A percentile compares a stretch with the other conserved stretches of the same genome.
These are phyloP conservation scores for Scyliorhinus canicula DNA, from an alignment of 2,797 vertebrate species.

Conservation along the genomic window DNA sequence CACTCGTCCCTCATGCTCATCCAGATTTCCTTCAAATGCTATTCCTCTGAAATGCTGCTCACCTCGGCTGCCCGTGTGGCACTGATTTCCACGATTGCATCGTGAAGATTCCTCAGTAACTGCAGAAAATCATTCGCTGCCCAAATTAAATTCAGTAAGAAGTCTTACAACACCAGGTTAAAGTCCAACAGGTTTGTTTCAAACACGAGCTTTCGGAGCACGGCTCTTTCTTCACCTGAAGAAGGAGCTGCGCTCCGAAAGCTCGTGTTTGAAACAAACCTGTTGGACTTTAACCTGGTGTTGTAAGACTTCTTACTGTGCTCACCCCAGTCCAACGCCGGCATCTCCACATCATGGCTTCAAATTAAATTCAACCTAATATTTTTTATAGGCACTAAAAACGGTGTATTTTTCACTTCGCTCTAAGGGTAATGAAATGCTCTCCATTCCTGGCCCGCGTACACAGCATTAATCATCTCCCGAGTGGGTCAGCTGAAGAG, in stretches of 20 bases:
- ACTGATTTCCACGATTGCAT: too few species aligned
- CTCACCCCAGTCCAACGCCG: too few species aligned
- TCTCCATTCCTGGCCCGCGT: not conserved
- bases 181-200: too few species aligned
- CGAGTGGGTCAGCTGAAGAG: not conserved
- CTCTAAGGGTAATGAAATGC: not conserved
- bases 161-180: too few species aligned
- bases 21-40: not conserved
- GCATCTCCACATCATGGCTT: too few species aligned
- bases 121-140: not conserved
- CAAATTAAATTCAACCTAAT: not conserved
- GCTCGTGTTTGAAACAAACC: too few species aligned
- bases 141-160: not conserved
- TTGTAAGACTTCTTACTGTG: too few species aligned
- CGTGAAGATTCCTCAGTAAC: not conserved
- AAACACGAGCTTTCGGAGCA: too few species aligned
- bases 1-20: not conserved
- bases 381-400: not conserved
- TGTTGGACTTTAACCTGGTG: too few species aligned
- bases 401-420: too few species aligned
- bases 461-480: not conserved
- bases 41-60: not conserved
- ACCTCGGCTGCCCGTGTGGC: not conserved
- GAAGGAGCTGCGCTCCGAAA: too few species aligned
- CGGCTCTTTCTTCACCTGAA: too few species aligned